Evolutionary conservation across 2,797 vertebrate genomes (phyloP), one percentile per base, ranked within the genome.

Genomic region (Sebastes wilsoni): DNA sequence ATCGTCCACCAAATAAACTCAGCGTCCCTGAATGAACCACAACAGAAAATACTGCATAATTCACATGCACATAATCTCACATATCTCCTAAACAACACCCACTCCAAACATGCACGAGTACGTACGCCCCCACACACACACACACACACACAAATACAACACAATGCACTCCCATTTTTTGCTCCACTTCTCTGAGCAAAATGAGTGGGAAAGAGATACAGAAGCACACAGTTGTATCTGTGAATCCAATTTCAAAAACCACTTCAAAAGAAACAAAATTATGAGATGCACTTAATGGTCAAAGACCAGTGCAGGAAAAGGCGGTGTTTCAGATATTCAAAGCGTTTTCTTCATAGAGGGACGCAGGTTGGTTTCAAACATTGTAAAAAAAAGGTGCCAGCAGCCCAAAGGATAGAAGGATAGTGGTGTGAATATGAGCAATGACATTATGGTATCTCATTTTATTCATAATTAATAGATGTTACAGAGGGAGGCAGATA

Each of bases 131-230:
- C 49, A 2, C 18, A 20, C 1, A 8, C 3, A 46, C 88, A 49
- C 67, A 30, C 27, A 54, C 22, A 81, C 69, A 82, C 72, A 66
- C 74, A 22, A 66, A 66, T 68, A 10, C 30, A 59, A 65, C 36
- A 65, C 72, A 66, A 18, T 46, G 42, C 80, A 68, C 52, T 27
- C 72, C 59, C 77, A 81, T 89, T 91, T 36, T 91, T 78, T 88
- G 84, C 79, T 89, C 71, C 76, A 81, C 56, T 10, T 79, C 90
- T 87, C 78, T 81, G 73, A 85, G 88, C 76, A 73, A 90, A 88
- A 87, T 79, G 86, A 93, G 89, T 91, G 83, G 83, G 86, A 86
- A 89, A 88, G 69, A 89, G 81, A 88, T 83, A 81, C 83, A 87
- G 61, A 80, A 71, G 66, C 59, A 42, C 67, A 78, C 69, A 80